phyloP scores from a whole-genome alignment of 2,888 invertebrate species.

The Diloba caeruleocephala region DNA sequence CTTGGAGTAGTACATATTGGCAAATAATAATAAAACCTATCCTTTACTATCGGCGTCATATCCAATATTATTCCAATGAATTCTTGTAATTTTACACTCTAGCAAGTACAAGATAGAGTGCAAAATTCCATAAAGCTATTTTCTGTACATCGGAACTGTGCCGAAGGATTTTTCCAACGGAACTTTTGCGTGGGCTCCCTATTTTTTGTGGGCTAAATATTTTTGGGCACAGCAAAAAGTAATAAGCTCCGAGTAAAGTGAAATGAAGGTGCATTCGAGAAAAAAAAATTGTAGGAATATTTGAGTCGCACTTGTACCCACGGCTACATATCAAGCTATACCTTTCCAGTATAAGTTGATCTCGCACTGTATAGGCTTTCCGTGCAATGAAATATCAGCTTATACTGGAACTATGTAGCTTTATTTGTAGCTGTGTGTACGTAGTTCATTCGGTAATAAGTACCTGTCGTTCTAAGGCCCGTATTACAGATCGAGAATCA shows the following conservation, averaged over 20 bases:
- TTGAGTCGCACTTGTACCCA: constrained; percentile 14
- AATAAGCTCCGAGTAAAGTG: constrained; percentile 15
- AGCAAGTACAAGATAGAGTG: neutral
- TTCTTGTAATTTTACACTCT: constrained; percentile 1
- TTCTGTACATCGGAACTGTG: constrained; percentile 19
- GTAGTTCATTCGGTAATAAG: no score
- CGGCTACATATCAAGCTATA: neutral
- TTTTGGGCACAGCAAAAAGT: constrained; percentile 34
- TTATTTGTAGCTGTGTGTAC: no score
- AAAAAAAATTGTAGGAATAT: constrained; percentile 9
- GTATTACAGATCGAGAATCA: no score
- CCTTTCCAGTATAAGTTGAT: no score
- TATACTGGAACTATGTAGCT: no score
- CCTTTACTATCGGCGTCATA: constrained; percentile 33
- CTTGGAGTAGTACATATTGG: constrained; percentile 23
- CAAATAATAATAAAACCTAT: constrained; percentile 39
- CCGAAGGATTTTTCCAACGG: constrained; percentile 50
- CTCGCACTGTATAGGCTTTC: no score
- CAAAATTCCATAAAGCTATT: neutral
- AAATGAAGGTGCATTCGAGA: constrained; percentile 28
- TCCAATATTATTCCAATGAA: constrained; percentile 6
- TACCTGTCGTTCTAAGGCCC: no score
- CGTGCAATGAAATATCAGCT: no score
- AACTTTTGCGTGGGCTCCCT: constrained; percentile 36
- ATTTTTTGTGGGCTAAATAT: constrained; percentile 44